Conservation (phyloP, 2,797 vertebrate genomes). For the Morelia viridis region DNA sequence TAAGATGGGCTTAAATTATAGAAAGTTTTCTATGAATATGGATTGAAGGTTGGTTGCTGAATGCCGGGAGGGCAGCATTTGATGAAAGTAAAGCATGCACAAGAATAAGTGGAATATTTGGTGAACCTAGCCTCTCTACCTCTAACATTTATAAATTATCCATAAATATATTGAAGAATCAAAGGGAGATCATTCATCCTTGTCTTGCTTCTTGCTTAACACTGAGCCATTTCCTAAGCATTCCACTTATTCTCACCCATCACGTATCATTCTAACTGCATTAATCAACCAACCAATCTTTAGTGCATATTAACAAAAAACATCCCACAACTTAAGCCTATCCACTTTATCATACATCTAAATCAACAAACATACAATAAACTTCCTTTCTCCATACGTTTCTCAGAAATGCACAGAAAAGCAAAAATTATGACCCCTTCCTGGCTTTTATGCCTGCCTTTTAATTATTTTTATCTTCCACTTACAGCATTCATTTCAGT, state of each 20-base stretch:
- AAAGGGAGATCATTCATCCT: not conserved
- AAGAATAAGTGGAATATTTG: not conserved
- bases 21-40: not conserved
- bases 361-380: not conserved
- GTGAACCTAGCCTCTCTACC: not conserved
- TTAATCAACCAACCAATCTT: too few species aligned
- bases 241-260: too few species aligned
- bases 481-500: too few species aligned
- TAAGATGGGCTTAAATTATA: not conserved
- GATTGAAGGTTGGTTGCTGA: not conserved
- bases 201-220: not conserved
- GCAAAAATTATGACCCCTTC: too few species aligned
- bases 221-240: not conserved
- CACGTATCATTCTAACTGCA: too few species aligned
- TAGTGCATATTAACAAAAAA: too few species aligned
- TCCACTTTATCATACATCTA: too few species aligned
- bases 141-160: not conserved
- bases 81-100: not conserved
- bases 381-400: too few species aligned
- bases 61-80: not conserved
- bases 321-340: too few species aligned
- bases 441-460: too few species aligned
- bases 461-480: too few species aligned
- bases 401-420: too few species aligned
- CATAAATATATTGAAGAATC: not conserved